Evolutionary conservation across 2,888 invertebrate species (phyloP), one percentile per base, ranked within the genome.

Genomic region (Blera fallax): DNA sequence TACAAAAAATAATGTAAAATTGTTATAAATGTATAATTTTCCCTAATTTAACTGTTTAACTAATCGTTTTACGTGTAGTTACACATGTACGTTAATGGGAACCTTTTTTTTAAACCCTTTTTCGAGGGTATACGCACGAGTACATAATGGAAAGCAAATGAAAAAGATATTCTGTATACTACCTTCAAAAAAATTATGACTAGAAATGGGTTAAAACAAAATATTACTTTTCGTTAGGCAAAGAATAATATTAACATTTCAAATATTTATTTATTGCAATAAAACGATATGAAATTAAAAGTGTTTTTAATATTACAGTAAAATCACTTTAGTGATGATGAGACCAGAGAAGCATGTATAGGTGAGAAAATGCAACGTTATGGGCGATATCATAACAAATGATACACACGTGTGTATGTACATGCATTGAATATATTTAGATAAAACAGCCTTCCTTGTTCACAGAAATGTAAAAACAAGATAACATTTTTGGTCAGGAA

Each of bases 241-340:
- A 76, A 76, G 69, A 70, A 80, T 37, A 50, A 80, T 69, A 74
- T 74, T 64, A 74, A 76, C 65, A 85, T 67, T 76, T 77, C 45
- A 85, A 81, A 81, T 77, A 85, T 85, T 85, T 85, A 85, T 85
- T 85, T 85, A 85, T 81, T 81, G 48, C 76, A 85, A 85, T 85
- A 85, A 85, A 85, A 54, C 10, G 11, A 80, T 74, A 64, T 16
- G 27, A 79, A 73, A 73, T 60, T 40, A 29, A 11, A 27, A 52
- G 14, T 2, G n/a, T 11, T 37, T 3, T 37, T n/a, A n/a, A n/a
- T n/a, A n/a, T n/a, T n/a, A n/a, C n/a, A n/a, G n/a, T n/a, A n/a
- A n/a, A n/a, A n/a, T n/a, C n/a, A n/a, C n/a, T n/a, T n/a, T n/a
- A n/a, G n/a, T n/a, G n/a, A n/a, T n/a, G n/a, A n/a, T n/a, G n/a